These are phyloP conservation scores for Thera britannica DNA, from an alignment of 2,888 invertebrate genomes.

Conservation along the genomic window DNA sequence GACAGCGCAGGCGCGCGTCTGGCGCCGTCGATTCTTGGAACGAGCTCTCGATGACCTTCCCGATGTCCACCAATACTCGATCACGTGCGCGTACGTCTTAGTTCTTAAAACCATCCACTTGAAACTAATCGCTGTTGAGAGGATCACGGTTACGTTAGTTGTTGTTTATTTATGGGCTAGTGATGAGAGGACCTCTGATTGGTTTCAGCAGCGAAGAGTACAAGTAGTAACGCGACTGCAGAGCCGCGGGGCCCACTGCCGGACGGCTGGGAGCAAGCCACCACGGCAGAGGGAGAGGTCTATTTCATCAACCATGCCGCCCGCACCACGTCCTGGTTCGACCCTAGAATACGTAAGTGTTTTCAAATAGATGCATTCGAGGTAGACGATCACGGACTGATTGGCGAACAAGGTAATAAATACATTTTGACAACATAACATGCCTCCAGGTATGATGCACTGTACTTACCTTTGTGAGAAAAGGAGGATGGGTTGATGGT, in stretches of 20 bases:
- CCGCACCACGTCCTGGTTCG: conserved; percentile 98
- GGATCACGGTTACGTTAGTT: conserved; percentile 62
- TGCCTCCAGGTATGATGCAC: not conserved
- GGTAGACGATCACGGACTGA: not conserved
- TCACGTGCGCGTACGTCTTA: conserved; percentile 69
- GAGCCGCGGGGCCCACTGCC: conserved; percentile 91
- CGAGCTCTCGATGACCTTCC: conserved; percentile 70
- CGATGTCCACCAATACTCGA: conserved; percentile 64
- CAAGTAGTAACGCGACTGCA: conserved; percentile 78
- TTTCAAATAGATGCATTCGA: conserved; percentile 19
- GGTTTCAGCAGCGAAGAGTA: conserved; percentile 84
- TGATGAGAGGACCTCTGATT: conserved; percentile 65
- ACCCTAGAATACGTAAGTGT: conserved; percentile 98
- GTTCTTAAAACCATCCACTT: conserved; percentile 60
- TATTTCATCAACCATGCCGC: conserved; percentile 97
- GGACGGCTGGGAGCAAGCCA: conserved; percentile 95
- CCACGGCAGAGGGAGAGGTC: conserved; percentile 93
- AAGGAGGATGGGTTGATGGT: not conserved
- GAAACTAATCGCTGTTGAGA: conserved; percentile 82
- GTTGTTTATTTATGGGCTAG: conserved; percentile 42
- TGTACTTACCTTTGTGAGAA: not conserved
- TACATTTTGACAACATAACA: not conserved
- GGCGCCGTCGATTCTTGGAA: conserved; percentile 74
- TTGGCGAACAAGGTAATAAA: conserved; percentile 15
- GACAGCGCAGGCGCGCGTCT: conserved; percentile 58